Base-by-base conservation (phyloP, 2,113 vertebrate species). In the Mastomys natalensis region DNA sequence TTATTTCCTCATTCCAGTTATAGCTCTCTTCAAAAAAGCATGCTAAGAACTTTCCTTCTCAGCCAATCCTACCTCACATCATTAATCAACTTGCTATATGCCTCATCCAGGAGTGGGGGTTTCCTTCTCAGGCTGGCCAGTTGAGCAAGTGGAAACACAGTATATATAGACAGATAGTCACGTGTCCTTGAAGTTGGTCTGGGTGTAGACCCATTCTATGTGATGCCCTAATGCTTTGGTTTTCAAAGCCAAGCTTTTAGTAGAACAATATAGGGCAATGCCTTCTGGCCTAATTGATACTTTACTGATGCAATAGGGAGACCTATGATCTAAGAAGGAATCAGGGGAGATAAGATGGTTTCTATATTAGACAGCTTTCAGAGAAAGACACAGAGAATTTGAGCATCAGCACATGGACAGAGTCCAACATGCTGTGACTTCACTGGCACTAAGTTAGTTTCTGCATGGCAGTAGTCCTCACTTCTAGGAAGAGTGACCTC, bases 61-160 rank as follows among this genome's bases (percentile, higher is more conserved):
- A 80, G 76, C 60, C 92, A 43, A 45, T 66, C 92, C 64, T 97
- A 89, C 88, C 94, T 96, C 95, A 95, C 93, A 82, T 97, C 96
- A 93, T 98, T 96, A 97, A 97, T 97, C 96, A 96, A 58, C 11
- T 37, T 66, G 60, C 86, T 90, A 48, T 37, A n/a, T 26, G 80
- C 92, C 93, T 96, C 92, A 89, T 94, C 94, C 96, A 82, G 76
- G 66, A 51, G 24, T 22, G 29, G 19, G 82, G 60, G 26, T 90
- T 96, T 96, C 92, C 88, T 93, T 55, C 29, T 85, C 76, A 19
- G 15, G 64, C 89, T 1, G 40, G 92, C 88, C 93, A 86, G 78
- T 78, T 92, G 92, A 70, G 74, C 87, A 92, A 91, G 92, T 77
- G 87, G 70, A 62, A 10, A 24, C 4, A 1, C 0, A 0, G 8